A percentile compares a stretch with the other conserved stretches of the same genome.
These are phyloP conservation scores for Microcebus lehilahytsara DNA, from an alignment of 2,113 vertebrate species.

Conservation along the genomic window DNA sequence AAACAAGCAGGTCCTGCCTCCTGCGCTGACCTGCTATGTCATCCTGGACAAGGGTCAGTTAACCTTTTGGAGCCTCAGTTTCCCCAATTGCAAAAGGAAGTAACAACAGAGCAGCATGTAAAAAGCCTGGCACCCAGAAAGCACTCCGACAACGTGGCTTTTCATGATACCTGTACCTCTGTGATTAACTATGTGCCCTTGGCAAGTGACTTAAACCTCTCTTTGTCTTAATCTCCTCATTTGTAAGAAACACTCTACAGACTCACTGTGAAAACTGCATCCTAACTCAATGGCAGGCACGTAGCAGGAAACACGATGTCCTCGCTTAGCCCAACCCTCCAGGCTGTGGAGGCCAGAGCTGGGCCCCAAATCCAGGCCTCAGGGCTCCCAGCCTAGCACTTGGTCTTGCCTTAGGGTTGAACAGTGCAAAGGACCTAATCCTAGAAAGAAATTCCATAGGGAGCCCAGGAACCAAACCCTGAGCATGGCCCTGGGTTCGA, in stretches of 20 bases:
- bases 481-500: not conserved
- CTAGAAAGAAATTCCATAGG: not conserved
- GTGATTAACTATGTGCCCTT: no score
- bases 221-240: not conserved
- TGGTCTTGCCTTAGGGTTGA: not conserved
- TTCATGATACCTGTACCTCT: not conserved
- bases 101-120: not conserved
- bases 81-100: not conserved
- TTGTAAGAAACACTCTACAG: not conserved
- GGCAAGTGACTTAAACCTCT: not conserved
- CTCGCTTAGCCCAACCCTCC: not conserved
- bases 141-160: not conserved
- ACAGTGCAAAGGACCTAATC: not conserved
- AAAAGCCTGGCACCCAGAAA: not conserved
- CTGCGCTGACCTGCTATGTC: not conserved
- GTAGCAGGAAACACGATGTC: not conserved
- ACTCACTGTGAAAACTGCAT: not conserved
- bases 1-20: not conserved
- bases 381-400: not conserved
- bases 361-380: no score
- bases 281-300: not conserved
- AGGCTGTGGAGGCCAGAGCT: not conserved
- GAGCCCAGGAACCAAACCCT: not conserved
- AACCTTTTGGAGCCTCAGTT: not conserved
- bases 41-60: not conserved